Evolutionary conservation across 2,797 vertebrate species (phyloP), one percentile per base, ranked within the genome.

Genomic region (Eulemur rubriventer): DNA sequence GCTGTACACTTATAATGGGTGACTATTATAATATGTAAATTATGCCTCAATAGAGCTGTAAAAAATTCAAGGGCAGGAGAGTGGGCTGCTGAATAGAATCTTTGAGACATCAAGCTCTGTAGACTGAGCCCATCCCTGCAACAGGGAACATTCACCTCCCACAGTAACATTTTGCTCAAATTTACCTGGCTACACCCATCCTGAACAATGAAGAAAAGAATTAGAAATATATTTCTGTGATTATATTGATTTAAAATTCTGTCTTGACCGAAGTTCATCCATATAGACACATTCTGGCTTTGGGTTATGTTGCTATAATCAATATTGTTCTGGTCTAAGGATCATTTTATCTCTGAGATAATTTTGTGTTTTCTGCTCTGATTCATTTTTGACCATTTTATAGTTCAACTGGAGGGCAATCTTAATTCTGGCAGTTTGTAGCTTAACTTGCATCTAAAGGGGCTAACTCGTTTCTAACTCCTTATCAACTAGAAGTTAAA

Each of bases 181-280:
- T 63, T 52, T 70, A 1, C 26, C 24, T 33, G 18, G n/a, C 20
- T 76, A 8, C 2, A 75, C 13, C 9, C 26, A 65, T 55, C 22
- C 35, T 92, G 57, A 70, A 79, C 33, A 76, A 41, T 46, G 35
- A 83, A 85, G 30, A n/a, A 63, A 83, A 33, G 50, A 83, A 48
- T 70, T 79, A 59, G 50, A 83, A 79, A 69, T 48, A 86, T 35
- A 38, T 76, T 59, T 55, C 13, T 72, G 9, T 78, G 16, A 57
- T 83, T 95, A 28, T 26, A 30, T 57, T 92, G 86, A 92, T 83
- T 90, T 79, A 84, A 84, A 92, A 57, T 59, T 95, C 33, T 92
- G 10, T 5, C 38, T 43, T 61, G 35, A 67, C 12, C 33, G 65
- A 78, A 59, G 3, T 48, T 20, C 48, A 69, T 93, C 86, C 78